Conservation (phyloP, 2,888 invertebrate species). For the Phortica okadai region DNA sequence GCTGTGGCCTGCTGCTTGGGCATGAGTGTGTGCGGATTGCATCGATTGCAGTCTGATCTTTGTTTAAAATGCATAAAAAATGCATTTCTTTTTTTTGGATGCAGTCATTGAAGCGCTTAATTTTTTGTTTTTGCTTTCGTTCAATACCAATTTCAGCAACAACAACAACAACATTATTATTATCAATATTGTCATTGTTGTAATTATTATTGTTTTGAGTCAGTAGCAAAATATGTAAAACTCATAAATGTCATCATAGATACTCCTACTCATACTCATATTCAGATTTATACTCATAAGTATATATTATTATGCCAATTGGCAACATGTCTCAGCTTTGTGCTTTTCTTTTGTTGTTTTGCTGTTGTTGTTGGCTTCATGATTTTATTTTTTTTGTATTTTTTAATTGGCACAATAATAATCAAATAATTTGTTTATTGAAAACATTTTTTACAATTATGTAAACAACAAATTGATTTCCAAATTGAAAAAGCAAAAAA, state of each 20-base stretch:
- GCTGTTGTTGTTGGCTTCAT: slow-evolving; percentile 43
- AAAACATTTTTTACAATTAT: slow-evolving; percentile 75
- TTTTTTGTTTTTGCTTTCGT: background rate
- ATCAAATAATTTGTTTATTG: slow-evolving; percentile 76
- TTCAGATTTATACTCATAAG: too few species aligned
- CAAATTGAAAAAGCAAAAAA: slow-evolving; percentile 73
- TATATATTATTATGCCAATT: background rate
- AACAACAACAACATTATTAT: background rate
- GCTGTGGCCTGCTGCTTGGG: slow-evolving; percentile 43
- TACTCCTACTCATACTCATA: too few species aligned
- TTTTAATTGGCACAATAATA: slow-evolving; percentile 73
- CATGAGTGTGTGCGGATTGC: slow-evolving; percentile 19
- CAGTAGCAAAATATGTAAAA: background rate
- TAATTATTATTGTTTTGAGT: slow-evolving; percentile 29
- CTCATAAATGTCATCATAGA: slow-evolving; percentile 7
- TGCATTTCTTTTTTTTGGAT: slow-evolving; percentile 41
- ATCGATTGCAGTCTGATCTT: slow-evolving; percentile 64
- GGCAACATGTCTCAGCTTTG: slow-evolving; percentile 4
- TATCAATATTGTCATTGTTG: background rate
- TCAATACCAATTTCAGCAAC: background rate
- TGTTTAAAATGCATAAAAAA: slow-evolving; percentile 45
- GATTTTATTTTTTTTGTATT: slow-evolving; percentile 47
- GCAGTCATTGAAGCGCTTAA: slow-evolving; percentile 10
- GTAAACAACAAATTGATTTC: slow-evolving; percentile 75
- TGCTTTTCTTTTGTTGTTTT: background rate